Evolutionary conservation across 1,140 invertebrate genomes (phyloP), one percentile per base, ranked within the genome.

Genomic region (Caerostris extrusa): DNA sequence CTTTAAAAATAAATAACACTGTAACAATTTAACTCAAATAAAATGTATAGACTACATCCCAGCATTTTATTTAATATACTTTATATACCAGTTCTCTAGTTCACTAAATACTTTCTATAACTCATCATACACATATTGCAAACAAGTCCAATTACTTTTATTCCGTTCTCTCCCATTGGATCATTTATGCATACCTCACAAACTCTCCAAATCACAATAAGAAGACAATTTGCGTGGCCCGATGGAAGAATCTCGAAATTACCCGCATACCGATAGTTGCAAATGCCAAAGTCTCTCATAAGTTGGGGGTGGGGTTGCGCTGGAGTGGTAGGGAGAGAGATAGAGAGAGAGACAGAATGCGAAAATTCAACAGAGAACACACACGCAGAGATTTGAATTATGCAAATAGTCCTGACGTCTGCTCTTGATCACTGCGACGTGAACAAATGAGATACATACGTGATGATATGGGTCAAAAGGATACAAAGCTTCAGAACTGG

Each of bases 351-450:
- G 34, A 34, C 34, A 34, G 34, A 34, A 34, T 34, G 34, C 34
- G 34, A 34, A 2, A 34, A 34, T 34, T 34, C 34, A 34, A 34
- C 34, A 34, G 34, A 34, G 34, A 34, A 34, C 34, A 34, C 34
- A 50, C 5, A 2, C 34, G 14, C 34, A 53, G 19, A 50, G 55
- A 64, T 57, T 58, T 87, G 34, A 87, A 60, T 87, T 61, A 87
- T 87, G 85, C 58, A 87, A 87, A 87, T 87, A 61, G 85, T 56
- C 14, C 85, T 12, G 60, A 87, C 60, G 60, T 55, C 85, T 64
- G 85, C 85, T 87, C 85, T 87, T 87, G 85, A 87, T 87, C 85
- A 87, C 34, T n/a, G 19, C 3, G 58, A 61, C 82, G 56, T 85
- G 82, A 64, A 87, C 85, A 87, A 87, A 87, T 64, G 85, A 50